phyloP scores from a whole-genome alignment of 2,797 vertebrate species.

The Sitta carolinensis region DNA sequence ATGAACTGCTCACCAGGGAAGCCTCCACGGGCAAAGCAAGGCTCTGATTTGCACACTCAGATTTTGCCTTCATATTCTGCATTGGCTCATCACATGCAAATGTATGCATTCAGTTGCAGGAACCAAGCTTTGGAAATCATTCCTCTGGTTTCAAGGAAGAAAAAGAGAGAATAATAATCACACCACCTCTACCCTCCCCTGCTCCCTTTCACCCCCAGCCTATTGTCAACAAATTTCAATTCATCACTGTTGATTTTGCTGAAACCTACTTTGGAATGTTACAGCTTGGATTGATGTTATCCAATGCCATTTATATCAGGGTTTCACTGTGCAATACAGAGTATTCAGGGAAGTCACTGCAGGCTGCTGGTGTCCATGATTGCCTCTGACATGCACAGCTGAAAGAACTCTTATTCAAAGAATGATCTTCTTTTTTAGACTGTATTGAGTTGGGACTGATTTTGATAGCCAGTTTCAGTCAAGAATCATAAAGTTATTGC shows the following conservation, averaged over 20 bases:
- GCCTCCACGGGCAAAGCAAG: not conserved
- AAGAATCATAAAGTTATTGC: constrained; percentile 85
- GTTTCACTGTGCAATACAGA: constrained; percentile 67
- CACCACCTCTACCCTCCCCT: not conserved
- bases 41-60: constrained; percentile 13
- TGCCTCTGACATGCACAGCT: constrained; percentile 75
- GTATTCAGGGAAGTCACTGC: constrained; percentile 70
- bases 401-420: constrained; percentile 76
- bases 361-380: constrained; percentile 74
- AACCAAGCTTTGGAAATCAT: constrained; percentile 44
- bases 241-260: constrained; percentile 77
- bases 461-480: constrained; percentile 85
- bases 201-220: not conserved
- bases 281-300: constrained; percentile 72
- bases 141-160: constrained; percentile 49
- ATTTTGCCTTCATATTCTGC: not conserved
- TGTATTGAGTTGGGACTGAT: constrained; percentile 82
- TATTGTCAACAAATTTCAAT: constrained; percentile 68
- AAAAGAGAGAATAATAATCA: constrained; percentile 56
- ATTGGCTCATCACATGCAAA: constrained; percentile 27
- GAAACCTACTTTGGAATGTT: constrained; percentile 71
- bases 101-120: not conserved
- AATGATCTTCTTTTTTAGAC: constrained; percentile 77
- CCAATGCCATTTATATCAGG: constrained; percentile 79
- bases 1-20: not conserved